Conservation (phyloP, 30 jellyfish, hydroid and myxozoan genomes). For the Chrysaora quinquecirrha region DNA sequence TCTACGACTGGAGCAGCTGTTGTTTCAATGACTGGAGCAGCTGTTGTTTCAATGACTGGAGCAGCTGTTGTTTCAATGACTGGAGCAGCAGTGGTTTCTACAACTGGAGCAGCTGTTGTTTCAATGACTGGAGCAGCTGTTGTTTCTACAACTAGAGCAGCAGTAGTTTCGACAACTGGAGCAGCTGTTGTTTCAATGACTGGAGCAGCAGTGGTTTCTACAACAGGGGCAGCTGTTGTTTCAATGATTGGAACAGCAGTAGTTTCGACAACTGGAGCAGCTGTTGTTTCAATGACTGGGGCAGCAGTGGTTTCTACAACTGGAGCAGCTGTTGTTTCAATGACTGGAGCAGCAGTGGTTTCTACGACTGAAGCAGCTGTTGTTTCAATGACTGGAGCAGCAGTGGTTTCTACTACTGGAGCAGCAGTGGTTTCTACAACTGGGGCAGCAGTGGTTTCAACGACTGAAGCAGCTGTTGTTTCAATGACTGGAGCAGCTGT, state of each 20-base stretch:
- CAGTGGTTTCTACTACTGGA: constrained; percentile 9
- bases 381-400: background rate
- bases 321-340: constrained; percentile 6
- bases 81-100: constrained; percentile 33
- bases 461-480: constrained; percentile 7
- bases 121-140: constrained; percentile 24
- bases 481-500: background rate
- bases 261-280: constrained; percentile 16
- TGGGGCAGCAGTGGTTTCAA: constrained; percentile 10
- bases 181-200: constrained; percentile 30
- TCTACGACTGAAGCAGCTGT: constrained; percentile 14
- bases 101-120: constrained; percentile 17
- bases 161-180: constrained; percentile 34
- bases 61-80: constrained; percentile 36
- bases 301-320: constrained; percentile 3
- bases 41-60: constrained; percentile 4
- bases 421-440: constrained; percentile 3
- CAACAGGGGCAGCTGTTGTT: constrained; percentile 14
- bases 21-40: background rate
- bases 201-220: constrained; percentile 21
- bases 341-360: constrained; percentile 22
- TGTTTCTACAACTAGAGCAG: constrained; percentile 34
- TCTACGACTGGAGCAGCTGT: constrained; percentile 16
- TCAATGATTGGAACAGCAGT: constrained; percentile 3
- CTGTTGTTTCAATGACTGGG: background rate